Evolutionary conservation across 2,888 invertebrate species (phyloP), one percentile per base, ranked within the genome.

Genomic region (Nephrocerus scutellatus): DNA sequence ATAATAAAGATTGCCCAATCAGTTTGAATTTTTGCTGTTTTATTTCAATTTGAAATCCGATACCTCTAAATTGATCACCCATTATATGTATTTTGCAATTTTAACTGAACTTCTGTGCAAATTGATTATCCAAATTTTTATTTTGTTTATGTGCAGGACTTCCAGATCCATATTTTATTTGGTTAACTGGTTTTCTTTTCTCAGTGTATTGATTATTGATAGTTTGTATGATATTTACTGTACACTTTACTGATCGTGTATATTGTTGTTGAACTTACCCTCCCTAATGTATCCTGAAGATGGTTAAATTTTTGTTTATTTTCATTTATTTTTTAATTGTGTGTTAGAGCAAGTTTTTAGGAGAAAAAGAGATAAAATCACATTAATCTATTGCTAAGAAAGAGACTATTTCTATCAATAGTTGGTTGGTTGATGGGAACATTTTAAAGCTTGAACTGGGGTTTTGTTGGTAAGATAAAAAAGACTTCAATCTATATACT

Each of bases 401-500:
- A 31, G 8, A 41, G 36, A 4, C 13, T 14, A 9, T 33, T 37
- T 12, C 10, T 40, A 19, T 32, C 19, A 35, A 22, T 13, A 18
- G 16, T 29, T 36, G 10, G 20, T 28, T 18, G 22, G n/a, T n/a
- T n/a, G n/a, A n/a, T n/a, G n/a, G n/a, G n/a, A n/a, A n/a, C n/a
- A n/a, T n/a, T n/a, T n/a, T n/a, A n/a, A n/a, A n/a, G n/a, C n/a
- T n/a, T n/a, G n/a, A n/a, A n/a, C n/a, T n/a, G n/a, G n/a, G n/a
- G n/a, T 15, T 28, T 13, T 14, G 5, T 5, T 9, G 9, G 22
- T 13, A 4, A 2, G 3, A 8, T 15, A 28, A 14, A 18, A 20
- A 31, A n/a, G 8, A 4, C 6, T n/a, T n/a, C n/a, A n/a, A n/a
- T n/a, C n/a, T 9, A 9, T 18, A 43, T 51, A 78, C 86, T 83